Evolutionary conservation across 2,797 vertebrate genomes (phyloP).

Genomic region (Rhinatrema bivittatum): DNA sequence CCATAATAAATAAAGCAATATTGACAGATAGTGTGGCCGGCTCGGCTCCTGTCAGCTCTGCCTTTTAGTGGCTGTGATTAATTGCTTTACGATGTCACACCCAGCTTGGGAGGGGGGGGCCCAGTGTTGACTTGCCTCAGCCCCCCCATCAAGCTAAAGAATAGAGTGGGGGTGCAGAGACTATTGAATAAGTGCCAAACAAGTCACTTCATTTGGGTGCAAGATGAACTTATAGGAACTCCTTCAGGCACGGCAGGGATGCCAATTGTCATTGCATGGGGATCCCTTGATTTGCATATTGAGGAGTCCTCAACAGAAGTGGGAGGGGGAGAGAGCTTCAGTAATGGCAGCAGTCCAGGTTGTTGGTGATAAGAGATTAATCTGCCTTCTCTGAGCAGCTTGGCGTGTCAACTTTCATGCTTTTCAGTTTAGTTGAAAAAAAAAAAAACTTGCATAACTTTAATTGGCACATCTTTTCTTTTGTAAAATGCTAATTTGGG

Average conservation of each 20-base stretch:
- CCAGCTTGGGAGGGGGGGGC: conserved; percentile 59
- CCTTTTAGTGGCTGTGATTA: conserved; percentile 86
- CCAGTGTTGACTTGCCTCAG: conserved; percentile 43
- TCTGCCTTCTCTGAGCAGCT: no score
- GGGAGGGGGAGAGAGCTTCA: not conserved
- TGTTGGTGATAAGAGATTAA: no score
- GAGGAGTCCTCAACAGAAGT: not conserved
- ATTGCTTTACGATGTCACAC: conserved; percentile 93
- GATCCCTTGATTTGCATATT: not conserved
- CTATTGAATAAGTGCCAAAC: conserved; percentile 59
- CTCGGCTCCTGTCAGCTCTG: conserved; percentile 77
- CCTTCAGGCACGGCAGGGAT: conserved; percentile 38
- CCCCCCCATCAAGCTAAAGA: conserved; percentile 56
- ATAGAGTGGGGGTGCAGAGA: conserved; percentile 43
- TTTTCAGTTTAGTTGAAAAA: no score
- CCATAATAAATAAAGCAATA: conserved; percentile 83
- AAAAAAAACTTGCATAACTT: no score
- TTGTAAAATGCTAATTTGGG: no score
- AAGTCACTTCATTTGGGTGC: conserved; percentile 71
- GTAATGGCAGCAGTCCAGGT: not conserved
- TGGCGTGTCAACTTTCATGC: no score
- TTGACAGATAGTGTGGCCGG: conserved; percentile 66
- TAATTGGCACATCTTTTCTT: no score
- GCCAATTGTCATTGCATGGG: not conserved
- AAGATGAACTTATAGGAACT: conserved; percentile 26